Evolutionary conservation across 1,140 invertebrate genomes (phyloP).

Genomic region (Anthonomus grandis): DNA sequence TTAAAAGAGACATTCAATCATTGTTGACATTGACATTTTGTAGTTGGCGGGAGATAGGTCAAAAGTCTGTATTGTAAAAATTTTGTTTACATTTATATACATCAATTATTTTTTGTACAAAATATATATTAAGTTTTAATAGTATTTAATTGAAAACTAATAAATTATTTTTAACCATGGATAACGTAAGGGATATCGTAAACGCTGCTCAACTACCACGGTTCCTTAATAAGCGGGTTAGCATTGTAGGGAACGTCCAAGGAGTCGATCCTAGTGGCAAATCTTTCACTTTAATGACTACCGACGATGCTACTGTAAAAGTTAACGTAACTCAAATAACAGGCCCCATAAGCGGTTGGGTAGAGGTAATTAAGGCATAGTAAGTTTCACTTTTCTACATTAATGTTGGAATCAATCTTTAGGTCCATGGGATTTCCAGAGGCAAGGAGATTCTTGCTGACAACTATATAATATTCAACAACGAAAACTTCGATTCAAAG

Average conservation of each 20-base stretch:
- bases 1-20: too few relatives aligned
- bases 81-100: too few relatives aligned
- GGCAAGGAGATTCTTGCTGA: constrained; percentile 23
- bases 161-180: too few relatives aligned
- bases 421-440: constrained; percentile 21
- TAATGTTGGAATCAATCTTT: too few relatives aligned
- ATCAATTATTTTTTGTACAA: too few relatives aligned
- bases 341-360: constrained; percentile 8
- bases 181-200: constrained; percentile 20
- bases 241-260: constrained; percentile 18
- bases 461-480: constrained; percentile 20
- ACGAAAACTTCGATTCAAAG: constrained; percentile 22
- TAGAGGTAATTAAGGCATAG: constrained; percentile 28
- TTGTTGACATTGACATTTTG: too few relatives aligned
- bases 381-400: too few relatives aligned
- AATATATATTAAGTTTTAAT: too few relatives aligned
- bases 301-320: constrained; percentile 14
- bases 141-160: too few relatives aligned
- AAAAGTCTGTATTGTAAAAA: too few relatives aligned
- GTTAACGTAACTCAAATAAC: constrained; percentile 20
- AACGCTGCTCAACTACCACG: constrained; percentile 19
- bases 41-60: too few relatives aligned
- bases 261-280: constrained; percentile 1
- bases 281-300: constrained; percentile 11
- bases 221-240: constrained; percentile 18